Base-by-base conservation (phyloP, 2,113 vertebrate genomes). In the Tapirus terrestris region DNA sequence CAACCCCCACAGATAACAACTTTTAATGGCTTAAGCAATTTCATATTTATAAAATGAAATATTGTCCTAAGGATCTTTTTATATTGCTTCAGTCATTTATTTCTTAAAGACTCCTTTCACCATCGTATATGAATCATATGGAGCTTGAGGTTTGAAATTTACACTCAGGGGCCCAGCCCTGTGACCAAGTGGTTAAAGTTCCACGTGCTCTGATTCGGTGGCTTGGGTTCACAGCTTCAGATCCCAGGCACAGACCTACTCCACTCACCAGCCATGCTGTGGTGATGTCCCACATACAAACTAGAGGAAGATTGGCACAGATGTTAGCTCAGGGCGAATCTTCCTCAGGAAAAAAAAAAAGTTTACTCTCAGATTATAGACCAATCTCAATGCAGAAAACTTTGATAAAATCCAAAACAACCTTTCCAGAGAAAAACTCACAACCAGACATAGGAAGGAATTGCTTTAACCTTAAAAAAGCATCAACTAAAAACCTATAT, bases 341-440 rank as follows among this genome's bases (percentile, higher is more conserved):
- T 39, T 39, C 39, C 39, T 39, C 39, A 39, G 39, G 39, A 39
- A 39, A 39, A 39, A 39, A 39, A 39, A 39, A 39, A 97, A 91
- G 91, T 88, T 63, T 56, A 77, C 2, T 61, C 11, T 92, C 27
- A 51, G 89, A 70, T 7, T 72, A 23, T 23, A 82, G 53, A 82
- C 33, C 56, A 33, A 18, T 65, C 10, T 89, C 27, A 85, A 63
- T 43, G 23, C 11, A 88, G 39, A 72, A 85, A 82, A 82, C 18
- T 48, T 3, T 23, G 36, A 83, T 73, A 70, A 95, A 86, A 84
- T 92, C 33, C 18, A 45, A 89, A 81, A 81, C 31, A 87, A 36
- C 8, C 18, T 88, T 96, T 67, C 63, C 81, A 89, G 72, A 88
- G 80, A 88, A 96, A 88, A 96, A 94, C 10, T 82, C 45, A 88